Conservation (phyloP, 2,888 invertebrate species). For the Volucella inflata region DNA sequence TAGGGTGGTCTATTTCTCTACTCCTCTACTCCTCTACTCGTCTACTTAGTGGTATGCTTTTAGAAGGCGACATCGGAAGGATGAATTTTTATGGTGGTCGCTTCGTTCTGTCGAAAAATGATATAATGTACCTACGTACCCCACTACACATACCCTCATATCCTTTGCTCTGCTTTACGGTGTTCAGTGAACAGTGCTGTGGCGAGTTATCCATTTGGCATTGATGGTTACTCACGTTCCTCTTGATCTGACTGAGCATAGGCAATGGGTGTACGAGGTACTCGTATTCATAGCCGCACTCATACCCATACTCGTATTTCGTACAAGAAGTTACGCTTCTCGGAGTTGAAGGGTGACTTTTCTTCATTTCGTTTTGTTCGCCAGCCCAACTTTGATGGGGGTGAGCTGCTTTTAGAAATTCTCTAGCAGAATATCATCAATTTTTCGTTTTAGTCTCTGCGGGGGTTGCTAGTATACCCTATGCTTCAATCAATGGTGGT, state of each 20-base stretch:
- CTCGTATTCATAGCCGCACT: neutral
- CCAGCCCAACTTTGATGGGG: neutral
- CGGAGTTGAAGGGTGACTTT: conserved; percentile 42
- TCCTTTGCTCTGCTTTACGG: neutral
- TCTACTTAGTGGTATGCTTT: conserved; percentile 14
- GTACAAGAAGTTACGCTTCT: conserved; percentile 38
- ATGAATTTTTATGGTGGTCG: conserved; percentile 76
- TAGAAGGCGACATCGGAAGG: conserved; percentile 52
- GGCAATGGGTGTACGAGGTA: conserved; percentile 2
- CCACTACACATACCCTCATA: neutral
- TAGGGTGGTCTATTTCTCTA: neutral
- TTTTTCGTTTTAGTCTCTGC: conserved; percentile 49
- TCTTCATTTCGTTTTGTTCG: conserved; percentile 35
- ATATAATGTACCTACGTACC: conserved; percentile 57
- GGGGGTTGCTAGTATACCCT: conserved; percentile 33
- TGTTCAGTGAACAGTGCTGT: too few species aligned
- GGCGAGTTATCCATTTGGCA: conserved; percentile 30
- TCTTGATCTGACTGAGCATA: conserved; percentile 50
- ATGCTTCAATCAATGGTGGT: conserved; percentile 17
- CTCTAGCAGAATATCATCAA: conserved; percentile 45
- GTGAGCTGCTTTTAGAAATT: conserved; percentile 22
- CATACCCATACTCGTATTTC: neutral
- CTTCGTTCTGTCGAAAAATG: conserved; percentile 75
- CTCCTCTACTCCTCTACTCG: too few species aligned
- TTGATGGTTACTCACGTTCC: conserved; percentile 73